Base-by-base conservation (phyloP, 30 jellyfish, hydroid and myxozoan genomes). In the Rhopilema esculentum region DNA sequence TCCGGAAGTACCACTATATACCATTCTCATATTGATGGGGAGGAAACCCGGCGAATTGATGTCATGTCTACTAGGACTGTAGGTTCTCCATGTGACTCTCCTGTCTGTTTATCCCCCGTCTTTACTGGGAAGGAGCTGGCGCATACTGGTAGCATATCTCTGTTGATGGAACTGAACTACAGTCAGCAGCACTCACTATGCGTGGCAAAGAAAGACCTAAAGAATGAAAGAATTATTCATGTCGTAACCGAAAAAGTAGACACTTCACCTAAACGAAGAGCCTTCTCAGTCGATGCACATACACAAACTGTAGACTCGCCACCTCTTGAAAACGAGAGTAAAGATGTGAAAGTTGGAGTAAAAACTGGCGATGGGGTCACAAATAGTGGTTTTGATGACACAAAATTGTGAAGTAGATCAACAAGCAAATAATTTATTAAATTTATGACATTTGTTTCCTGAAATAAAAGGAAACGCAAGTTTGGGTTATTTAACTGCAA, bases 1-100 rank as follows among this genome's bases (percentile, higher is more conserved):
- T 33, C 91, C 0, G 91, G 91, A 16, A 82, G 91, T 64, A 72
- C 91, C 22, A 82, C 91, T 33, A 72, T 82, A 20, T 17, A 67
- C 19, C 71, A 52, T 6, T 28, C 78, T 1, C 49, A 27, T 27
- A 64, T 0, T 31, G 50, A 21, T 25, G 69, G 52, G 25, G 82
- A 82, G 12, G 85, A 66, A 21, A 28, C 85, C 1, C 91, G 31
- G 7, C 75, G 68, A 22, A 50, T 70, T 18, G 72, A 82, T 4
- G 85, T 69, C 27, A 22, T 82, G 73, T 82, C 84, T 29, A 23
- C 85, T 0, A 75, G 69, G 30, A 74, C 68, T 17, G 0, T 52
- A 27, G 30, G 68, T 24, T 24, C 85, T 16, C 61, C 71, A 7
- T 49, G 75, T 69, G 71, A 27, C 70, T 69, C 85, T 17, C 80